Evolutionary conservation across 2,888 invertebrate genomes (phyloP).

Genomic region (Mesochorus sp.): DNA sequence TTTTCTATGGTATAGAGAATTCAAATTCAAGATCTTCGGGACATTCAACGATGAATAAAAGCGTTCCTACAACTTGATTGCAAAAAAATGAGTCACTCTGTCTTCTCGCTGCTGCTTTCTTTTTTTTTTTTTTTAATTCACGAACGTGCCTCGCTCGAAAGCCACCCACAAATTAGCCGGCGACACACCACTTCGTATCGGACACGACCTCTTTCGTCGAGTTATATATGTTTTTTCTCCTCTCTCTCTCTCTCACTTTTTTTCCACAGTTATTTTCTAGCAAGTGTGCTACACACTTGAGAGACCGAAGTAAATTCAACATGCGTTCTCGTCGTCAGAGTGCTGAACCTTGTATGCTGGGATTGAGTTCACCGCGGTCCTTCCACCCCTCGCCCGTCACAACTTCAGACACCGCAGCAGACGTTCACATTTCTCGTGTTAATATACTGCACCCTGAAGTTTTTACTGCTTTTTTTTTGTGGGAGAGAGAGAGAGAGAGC

Average conservation of each 20-base stretch:
- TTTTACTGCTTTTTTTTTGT: slow-evolving; percentile 35
- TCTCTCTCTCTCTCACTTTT: slow-evolving; percentile 15
- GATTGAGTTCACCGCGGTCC: slow-evolving; percentile 50
- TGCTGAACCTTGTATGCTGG: slow-evolving; percentile 53
- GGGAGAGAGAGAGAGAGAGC: no score
- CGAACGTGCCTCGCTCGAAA: slow-evolving; percentile 33
- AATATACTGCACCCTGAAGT: slow-evolving; percentile 6
- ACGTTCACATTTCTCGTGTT: slow-evolving; percentile 54
- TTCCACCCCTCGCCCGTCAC: slow-evolving; percentile 43
- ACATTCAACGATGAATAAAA: no score
- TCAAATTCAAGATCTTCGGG: no score
- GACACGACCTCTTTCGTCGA: slow-evolving; percentile 49
- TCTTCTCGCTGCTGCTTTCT: no score
- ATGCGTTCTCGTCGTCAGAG: slow-evolving; percentile 61
- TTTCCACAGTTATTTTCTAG: slow-evolving; percentile 48
- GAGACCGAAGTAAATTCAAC: slow-evolving; percentile 68
- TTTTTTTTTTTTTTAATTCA: slow-evolving; percentile 10
- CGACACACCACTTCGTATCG: slow-evolving; percentile 43
- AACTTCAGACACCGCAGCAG: slow-evolving; percentile 58
- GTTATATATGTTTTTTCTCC: not conserved
- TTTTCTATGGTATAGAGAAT: no score
- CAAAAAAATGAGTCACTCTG: slow-evolving; percentile 1
- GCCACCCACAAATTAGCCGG: slow-evolving; percentile 51
- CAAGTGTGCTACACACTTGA: slow-evolving; percentile 46
- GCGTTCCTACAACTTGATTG: no score